phyloP scores from a whole-genome alignment of 1,140 invertebrate genomes.

The Anastatus disparis region DNA sequence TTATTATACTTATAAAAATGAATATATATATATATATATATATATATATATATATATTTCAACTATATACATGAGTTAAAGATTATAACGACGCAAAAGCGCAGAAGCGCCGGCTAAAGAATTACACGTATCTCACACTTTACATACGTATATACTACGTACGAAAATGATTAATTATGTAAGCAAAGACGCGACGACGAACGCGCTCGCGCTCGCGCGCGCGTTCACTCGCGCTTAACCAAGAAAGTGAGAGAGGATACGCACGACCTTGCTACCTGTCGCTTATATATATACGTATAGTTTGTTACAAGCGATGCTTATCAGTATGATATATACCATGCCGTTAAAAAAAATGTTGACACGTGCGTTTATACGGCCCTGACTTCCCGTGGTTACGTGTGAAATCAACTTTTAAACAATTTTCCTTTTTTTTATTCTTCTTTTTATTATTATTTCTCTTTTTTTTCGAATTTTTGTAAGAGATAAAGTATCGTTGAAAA shows the following conservation, averaged over 20 bases:
- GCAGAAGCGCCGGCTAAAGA: no score
- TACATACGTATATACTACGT: no score
- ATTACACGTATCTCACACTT: no score
- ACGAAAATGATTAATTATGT: no score
- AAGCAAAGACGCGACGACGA: not conserved
- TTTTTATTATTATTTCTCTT: not conserved
- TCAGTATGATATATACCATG: constrained; percentile 54
- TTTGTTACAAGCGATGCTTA: constrained; percentile 55
- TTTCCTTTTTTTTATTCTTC: not conserved
- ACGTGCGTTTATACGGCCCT: constrained; percentile 9
- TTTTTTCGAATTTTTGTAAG: not conserved
- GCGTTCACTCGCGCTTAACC: constrained; percentile 59
- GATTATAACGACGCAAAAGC: no score
- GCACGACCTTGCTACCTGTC: constrained; percentile 50
- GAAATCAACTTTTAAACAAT: not conserved
- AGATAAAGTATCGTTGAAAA: not conserved
- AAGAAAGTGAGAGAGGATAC: constrained; percentile 41
- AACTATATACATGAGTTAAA: no score
- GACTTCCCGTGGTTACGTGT: not conserved
- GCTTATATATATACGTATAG: not conserved
- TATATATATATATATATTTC: no score
- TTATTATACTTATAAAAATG: no score
- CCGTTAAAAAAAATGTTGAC: constrained; percentile 51
- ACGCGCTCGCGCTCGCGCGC: constrained; percentile 40
- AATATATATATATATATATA: no score